A percentile compares a stretch with the other conserved stretches of the same genome.
These are phyloP conservation scores for Lucifuga dentata DNA, from an alignment of 2,113 vertebrate species.

Conservation along the genomic window DNA sequence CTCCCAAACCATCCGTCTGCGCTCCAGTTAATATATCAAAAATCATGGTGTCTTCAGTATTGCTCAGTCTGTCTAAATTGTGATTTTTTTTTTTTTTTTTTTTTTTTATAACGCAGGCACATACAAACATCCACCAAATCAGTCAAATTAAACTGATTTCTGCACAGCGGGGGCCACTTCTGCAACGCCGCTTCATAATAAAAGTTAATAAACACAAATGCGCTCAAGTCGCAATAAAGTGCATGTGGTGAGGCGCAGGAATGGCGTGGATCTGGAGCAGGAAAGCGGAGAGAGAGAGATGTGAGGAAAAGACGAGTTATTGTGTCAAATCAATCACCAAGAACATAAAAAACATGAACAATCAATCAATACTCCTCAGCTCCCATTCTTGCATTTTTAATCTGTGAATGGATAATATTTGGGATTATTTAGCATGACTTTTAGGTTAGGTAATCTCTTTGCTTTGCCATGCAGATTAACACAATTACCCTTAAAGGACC, in stretches of 20 bases:
- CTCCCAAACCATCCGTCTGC: slow-evolving; percentile 57
- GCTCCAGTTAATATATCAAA: slow-evolving; percentile 38
- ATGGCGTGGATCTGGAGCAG: no score
- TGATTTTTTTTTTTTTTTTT: no score
- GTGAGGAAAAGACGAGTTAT: slow-evolving; percentile 19
- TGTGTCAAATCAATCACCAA: slow-evolving; percentile 31
- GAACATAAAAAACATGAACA: no score
- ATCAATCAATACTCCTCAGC: not conserved
- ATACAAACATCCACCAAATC: slow-evolving; percentile 11
- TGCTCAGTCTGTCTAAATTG: slow-evolving; percentile 29
- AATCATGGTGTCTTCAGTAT: slow-evolving; percentile 49
- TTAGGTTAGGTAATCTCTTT: no score
- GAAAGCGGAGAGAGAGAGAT: not conserved
- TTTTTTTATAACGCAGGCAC: slow-evolving; percentile 14
- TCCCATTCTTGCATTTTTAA: no score
- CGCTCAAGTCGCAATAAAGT: not conserved
- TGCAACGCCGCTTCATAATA: slow-evolving; percentile 29
- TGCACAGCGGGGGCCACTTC: slow-evolving; percentile 36
- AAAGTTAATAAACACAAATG: slow-evolving; percentile 47
- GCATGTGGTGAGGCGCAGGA: slow-evolving; percentile 15
- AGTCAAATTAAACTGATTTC: slow-evolving; percentile 51
- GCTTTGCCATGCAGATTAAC: no score
- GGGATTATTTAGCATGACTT: no score
- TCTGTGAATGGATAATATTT: no score
- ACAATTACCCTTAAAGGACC: no score